These are phyloP conservation scores for Trichechus manatus DNA, from an alignment of 2,113 vertebrate species.

Conservation along the genomic window DNA sequence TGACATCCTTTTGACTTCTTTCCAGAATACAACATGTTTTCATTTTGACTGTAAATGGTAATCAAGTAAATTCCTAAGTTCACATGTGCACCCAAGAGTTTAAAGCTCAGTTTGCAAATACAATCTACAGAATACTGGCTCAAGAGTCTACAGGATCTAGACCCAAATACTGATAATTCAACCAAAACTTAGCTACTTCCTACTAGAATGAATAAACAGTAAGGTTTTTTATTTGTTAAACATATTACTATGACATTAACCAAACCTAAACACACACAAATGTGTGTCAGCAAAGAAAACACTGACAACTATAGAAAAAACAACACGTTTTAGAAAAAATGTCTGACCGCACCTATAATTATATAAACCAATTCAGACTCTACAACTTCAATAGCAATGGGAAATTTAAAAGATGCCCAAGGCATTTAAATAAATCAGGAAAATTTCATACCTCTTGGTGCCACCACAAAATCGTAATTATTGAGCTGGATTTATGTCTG, in stretches of 20 bases:
- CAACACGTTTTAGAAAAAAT: not conserved
- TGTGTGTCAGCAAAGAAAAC: not conserved
- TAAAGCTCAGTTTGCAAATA: constrained; percentile 51
- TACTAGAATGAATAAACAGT: not conserved
- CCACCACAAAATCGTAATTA: constrained; percentile 65
- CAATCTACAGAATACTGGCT: not conserved
- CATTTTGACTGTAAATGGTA: not conserved
- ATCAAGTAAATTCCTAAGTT: constrained; percentile 38
- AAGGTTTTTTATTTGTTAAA: constrained; percentile 7
- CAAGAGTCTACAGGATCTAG: not conserved
- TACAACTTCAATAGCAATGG: constrained; percentile 39
- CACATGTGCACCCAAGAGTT: not conserved
- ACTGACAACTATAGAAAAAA: not conserved
- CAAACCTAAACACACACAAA: not conserved
- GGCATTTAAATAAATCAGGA: constrained; percentile 40
- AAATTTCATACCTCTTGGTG: constrained; percentile 54
- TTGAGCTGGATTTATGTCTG: not conserved
- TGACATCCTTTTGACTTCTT: constrained; percentile 22
- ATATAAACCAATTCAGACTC: constrained; percentile 52
- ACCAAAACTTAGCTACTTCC: constrained; percentile 41
- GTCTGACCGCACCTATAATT: constrained; percentile 52
- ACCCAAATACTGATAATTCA: not conserved
- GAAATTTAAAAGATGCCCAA: constrained; percentile 55
- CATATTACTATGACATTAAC: not conserved
- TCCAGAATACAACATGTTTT: constrained; percentile 31